Percentiles rank a stretch among this genome's conserved stretches.
Conservation (phyloP, 2,888 invertebrate genomes). For the Chymomyza fuscimana region DNA sequence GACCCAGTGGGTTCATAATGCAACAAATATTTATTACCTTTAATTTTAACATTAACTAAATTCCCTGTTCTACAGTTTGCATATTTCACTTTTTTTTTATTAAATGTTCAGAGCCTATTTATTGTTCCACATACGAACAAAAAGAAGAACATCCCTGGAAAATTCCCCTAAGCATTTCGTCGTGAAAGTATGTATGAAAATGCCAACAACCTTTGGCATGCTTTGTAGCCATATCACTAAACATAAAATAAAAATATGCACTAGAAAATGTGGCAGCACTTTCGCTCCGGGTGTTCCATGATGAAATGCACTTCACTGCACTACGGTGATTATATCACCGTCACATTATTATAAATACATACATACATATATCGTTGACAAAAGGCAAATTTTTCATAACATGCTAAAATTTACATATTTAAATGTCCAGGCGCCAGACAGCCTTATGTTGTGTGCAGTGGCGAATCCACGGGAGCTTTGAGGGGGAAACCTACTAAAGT, state of each 20-base stretch:
- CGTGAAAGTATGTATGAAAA: slow-evolving; percentile 20
- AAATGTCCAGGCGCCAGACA: too few relatives aligned
- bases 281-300: slow-evolving; percentile 52
- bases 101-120: too few relatives aligned
- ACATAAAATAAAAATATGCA: slow-evolving; percentile 41
- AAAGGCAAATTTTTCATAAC: background rate
- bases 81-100: background rate
- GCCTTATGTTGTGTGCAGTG: too few relatives aligned
- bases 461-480: background rate
- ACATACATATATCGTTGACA: background rate
- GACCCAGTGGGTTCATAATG: too few relatives aligned
- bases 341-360: too few relatives aligned
- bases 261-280: slow-evolving; percentile 34
- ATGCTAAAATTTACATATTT: too few relatives aligned
- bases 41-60: too few relatives aligned
- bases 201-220: slow-evolving; percentile 38
- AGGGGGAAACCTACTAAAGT: background rate
- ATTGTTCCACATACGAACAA: too few relatives aligned
- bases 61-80: background rate
- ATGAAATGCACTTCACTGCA: slow-evolving; percentile 41
- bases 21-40: too few relatives aligned
- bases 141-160: too few relatives aligned
- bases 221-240: slow-evolving; percentile 33
- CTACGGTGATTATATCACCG: background rate
- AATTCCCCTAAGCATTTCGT: too few relatives aligned